Base-by-base conservation (phyloP, 2,797 vertebrate genomes). In the Brachymystax lenok region DNA sequence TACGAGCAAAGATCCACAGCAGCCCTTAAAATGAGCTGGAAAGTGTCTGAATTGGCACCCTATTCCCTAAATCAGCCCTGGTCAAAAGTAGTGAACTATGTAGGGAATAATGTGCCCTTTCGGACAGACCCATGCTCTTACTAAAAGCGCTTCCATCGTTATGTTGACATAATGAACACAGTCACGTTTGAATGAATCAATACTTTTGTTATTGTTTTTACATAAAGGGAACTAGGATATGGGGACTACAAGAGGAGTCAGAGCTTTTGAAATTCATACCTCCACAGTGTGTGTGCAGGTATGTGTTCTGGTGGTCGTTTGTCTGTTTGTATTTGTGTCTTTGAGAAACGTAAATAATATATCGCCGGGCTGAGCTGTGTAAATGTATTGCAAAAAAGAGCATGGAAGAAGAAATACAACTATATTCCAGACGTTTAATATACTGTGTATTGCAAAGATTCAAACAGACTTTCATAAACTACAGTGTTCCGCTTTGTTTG, bases 121-220 rank as follows among this genome's bases (percentile, higher is more conserved):
- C 24, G 12, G 59, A 63, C 17, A 21, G 21, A 27, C 40, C 46
- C 40, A 12, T 50, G 10, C 69, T 61, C 59, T 50, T 51, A 59
- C 46, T 50, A 51, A 24, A 89, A 93, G 92, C 90, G 92, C 93
- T 95, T 94, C 93, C 93, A 89, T 87, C 86, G 87, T 80, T 80
- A 63, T 75, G 74, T 86, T 86, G 64, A 90, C 84, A 80, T 74
- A 86, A 88, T 82, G 79, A 82, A 86, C 85, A 89, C 84, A 89
- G 76, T 78, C 69, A 13, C 52, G 85, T 83, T 79, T 71, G 35
- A 88, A 81, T 77, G 54, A 67, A 86, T 81, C 79, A 0, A 13
- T 80, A 76, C 82, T 81, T 74, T 79, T 79, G 76, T 72, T 71
- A 70, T 83, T 84, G 21, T 73, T 81, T 77, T 82, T 54, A 64